Base-by-base conservation (phyloP, 1,140 invertebrate genomes). In the Dicyema japonicum region DNA sequence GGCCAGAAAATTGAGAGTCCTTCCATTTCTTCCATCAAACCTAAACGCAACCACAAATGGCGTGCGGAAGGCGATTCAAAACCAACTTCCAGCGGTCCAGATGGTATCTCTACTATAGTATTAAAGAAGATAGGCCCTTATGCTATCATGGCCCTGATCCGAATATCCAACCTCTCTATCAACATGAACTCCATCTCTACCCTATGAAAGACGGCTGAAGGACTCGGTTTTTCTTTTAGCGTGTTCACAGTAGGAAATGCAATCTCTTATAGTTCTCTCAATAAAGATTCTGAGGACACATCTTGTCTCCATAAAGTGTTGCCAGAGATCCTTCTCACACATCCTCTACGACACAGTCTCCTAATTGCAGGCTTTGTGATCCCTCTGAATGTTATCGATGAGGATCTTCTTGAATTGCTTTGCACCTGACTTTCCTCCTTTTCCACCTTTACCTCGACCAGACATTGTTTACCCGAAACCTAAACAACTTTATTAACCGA, bases 221-320 rank as follows among this genome's bases (percentile, higher is more conserved):
- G n/a, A n/a, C n/a, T n/a, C 58, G 12, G 69, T 72, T 50, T 71
- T 72, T 34, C 67, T 52, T 51, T 69, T 70, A 34, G 66, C 65
- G 44, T 70, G 65, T 43, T 71, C 66, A 7, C 65, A 67, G 50
- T 70, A 71, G n/a, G 66, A 70, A 27, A 71, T 65, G 7, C 66
- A 65, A 46, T 70, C 68, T 29, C 66, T 57, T 39, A 71, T 71
- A 1, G 71, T 65, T 40, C 69, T 70, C 44, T 69, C 66, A 27
- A 72, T 47, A 45, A 72, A 72, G 0, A 68, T 61, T 44, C 68
- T 70, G n/a, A 69, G 43, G 0, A 67, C 63, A 37, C 60, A 60
- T 29, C 61, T 56, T 22, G 60, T 63, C 39, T 63, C 64, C 39
- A 66, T 63, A 38, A 68, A 34, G 68, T 66, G 24, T 66, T 42